Evolutionary conservation across 92 coral and sea anemone species (phyloP).

Genomic region (Epizoanthus stellaris): DNA sequence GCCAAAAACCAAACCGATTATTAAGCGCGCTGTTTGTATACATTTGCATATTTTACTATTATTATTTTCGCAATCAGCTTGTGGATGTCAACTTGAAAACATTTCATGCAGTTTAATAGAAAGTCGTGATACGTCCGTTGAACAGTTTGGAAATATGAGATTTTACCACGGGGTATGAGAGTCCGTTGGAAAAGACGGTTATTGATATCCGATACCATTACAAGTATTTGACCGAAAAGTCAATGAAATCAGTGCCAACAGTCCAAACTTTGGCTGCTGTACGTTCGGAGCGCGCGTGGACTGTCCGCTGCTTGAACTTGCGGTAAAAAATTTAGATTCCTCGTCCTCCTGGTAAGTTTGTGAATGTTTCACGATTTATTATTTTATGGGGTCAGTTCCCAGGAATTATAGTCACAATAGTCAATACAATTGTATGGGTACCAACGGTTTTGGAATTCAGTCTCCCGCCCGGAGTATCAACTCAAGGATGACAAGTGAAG

Average conservation of each 20-base stretch:
- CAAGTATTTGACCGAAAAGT: not conserved
- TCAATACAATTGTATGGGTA: no score
- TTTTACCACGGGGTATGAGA: not conserved
- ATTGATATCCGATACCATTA: constrained; percentile 9
- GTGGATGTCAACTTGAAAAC: no score
- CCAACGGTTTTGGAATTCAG: no score
- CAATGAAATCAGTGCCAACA: constrained; percentile 6
- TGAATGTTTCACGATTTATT: no score
- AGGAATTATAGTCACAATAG: no score
- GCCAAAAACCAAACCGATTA: not conserved
- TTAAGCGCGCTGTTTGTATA: constrained; percentile 25
- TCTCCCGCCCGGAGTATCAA: no score
- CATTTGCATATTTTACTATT: constrained; percentile 11
- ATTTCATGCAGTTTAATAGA: no score
- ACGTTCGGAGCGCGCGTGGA: not conserved
- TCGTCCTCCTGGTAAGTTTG: not conserved
- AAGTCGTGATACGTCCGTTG: no score
- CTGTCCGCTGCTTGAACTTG: not conserved
- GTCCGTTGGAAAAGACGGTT: constrained; percentile 6
- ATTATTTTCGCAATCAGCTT: not conserved
- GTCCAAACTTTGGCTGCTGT: not conserved
- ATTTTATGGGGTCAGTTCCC: no score
- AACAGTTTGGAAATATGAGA: constrained; percentile 1
- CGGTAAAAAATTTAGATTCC: not conserved
- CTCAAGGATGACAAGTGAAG: no score